Conservation (phyloP, 2,113 vertebrate genomes). For the Elgaria multicarinata region DNA sequence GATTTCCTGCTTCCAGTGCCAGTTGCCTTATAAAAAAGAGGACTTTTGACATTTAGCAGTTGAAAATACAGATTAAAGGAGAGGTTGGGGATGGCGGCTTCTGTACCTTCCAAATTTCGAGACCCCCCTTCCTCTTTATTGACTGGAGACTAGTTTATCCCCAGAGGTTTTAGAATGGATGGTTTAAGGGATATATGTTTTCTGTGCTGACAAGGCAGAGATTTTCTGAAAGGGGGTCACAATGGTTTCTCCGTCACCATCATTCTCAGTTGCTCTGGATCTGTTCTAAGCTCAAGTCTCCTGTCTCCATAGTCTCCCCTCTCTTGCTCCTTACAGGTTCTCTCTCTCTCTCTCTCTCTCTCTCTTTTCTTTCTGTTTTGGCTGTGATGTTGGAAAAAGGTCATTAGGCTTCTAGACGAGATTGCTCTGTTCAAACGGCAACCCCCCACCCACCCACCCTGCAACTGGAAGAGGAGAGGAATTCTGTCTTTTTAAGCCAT, state of each 20-base stretch:
- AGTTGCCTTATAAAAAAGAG: background rate
- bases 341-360: too few relatives aligned
- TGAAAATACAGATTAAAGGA: background rate
- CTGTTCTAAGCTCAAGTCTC: background rate
- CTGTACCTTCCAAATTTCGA: background rate
- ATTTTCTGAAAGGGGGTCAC: background rate
- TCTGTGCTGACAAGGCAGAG: background rate
- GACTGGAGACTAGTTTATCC: background rate
- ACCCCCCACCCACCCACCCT: rapidly evolving
- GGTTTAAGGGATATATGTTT: background rate
- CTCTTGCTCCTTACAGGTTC: too few relatives aligned
- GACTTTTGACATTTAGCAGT: background rate
- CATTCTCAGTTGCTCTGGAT: background rate
- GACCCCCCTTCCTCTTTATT: background rate
- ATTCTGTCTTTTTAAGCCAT: background rate
- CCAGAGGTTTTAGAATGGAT: background rate
- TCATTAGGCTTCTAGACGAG: background rate
- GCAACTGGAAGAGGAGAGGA: background rate
- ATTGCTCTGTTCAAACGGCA: background rate
- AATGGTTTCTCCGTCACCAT: background rate
- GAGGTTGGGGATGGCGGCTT: too few relatives aligned
- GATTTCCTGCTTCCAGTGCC: background rate
- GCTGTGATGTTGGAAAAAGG: background rate
- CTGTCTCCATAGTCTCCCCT: too few relatives aligned
- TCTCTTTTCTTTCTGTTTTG: too few relatives aligned